phyloP scores from a whole-genome alignment of 2,797 vertebrate genomes.

The Craterocephalus amniculus region DNA sequence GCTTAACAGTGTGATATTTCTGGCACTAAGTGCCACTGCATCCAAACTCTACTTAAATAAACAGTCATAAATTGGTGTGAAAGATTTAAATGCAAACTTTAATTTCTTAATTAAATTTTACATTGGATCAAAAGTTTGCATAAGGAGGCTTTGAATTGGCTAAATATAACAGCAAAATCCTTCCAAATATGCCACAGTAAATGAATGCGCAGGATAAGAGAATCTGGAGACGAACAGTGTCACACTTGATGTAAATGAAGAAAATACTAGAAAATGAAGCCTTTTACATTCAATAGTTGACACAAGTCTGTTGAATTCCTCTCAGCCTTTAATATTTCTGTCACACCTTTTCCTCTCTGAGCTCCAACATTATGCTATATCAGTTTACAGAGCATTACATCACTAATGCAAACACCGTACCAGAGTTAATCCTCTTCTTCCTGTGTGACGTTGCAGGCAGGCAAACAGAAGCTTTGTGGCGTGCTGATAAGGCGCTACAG shows the following conservation, averaged over 20 bases:
- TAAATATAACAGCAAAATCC: neutral
- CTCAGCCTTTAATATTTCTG: neutral
- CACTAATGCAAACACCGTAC: slow-evolving; percentile 70
- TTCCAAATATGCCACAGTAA: neutral
- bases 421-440: slow-evolving; percentile 64
- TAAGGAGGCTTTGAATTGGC: neutral
- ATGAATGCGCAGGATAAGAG: neutral
- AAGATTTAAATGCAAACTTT: neutral
- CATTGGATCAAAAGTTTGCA: neutral
- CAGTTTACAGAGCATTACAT: slow-evolving; percentile 73
- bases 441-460: slow-evolving; percentile 54
- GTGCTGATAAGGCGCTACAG: slow-evolving; percentile 47
- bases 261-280: neutral
- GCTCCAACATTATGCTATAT: slow-evolving; percentile 38
- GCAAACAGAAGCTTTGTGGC: slow-evolving; percentile 57
- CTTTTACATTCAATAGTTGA: slow-evolving; percentile 2
- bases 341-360: slow-evolving; percentile 15
- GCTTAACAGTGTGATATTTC: neutral
- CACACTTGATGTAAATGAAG: neutral
- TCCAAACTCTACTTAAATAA: neutral
- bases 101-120: neutral
- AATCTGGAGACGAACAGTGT: neutral
- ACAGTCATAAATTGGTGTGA: neutral
- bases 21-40: neutral
- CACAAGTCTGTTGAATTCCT: neutral